Conservation (phyloP, 1,140 invertebrate genomes). For the Brachionus manjavacas region DNA sequence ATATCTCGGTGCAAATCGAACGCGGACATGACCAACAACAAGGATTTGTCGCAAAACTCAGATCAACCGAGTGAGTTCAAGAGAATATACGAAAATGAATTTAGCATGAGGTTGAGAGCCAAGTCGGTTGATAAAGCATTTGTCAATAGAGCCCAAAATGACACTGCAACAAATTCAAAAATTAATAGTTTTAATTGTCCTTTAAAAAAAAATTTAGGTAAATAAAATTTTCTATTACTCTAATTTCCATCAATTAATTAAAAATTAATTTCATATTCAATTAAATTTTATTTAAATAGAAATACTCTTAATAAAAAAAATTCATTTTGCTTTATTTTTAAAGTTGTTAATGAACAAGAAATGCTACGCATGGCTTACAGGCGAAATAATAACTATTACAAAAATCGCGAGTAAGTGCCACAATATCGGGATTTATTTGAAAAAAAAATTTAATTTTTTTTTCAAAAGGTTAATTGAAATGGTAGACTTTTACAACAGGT, state of each 20-base stretch:
- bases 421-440: background rate
- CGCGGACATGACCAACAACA: background rate
- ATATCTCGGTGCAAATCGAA: background rate
- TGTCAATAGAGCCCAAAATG: background rate
- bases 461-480: background rate
- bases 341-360: background rate
- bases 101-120: conserved; percentile 2
- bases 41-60: background rate
- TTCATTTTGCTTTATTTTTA: background rate
- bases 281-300: background rate
- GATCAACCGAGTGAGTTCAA: background rate
- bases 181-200: background rate
- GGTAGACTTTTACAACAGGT: background rate
- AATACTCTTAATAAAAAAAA: background rate
- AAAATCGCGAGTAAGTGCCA: background rate
- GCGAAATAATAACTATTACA: background rate
- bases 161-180: background rate
- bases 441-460: background rate
- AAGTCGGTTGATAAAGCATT: background rate
- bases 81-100: conserved; percentile 24
- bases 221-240: background rate
- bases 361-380: background rate
- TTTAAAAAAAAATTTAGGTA: background rate
- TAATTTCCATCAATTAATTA: background rate
- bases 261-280: background rate